These are phyloP conservation scores for Ameiurus melas DNA, from an alignment of 2,113 vertebrate species.

Conservation along the genomic window DNA sequence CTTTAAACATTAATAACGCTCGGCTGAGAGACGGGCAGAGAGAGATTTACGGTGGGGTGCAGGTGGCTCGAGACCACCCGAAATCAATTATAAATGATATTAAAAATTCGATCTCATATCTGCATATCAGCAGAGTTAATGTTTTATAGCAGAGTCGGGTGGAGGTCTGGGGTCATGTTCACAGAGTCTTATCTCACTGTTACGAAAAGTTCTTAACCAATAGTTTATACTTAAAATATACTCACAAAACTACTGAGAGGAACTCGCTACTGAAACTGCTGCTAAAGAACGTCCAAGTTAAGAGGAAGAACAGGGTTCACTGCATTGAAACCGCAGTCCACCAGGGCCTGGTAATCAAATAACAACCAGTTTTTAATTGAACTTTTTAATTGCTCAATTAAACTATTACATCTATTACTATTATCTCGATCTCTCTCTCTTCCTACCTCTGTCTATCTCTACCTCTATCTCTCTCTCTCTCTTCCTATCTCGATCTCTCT, in stretches of 20 bases:
- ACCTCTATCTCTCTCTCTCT: no score
- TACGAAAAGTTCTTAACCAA: background rate
- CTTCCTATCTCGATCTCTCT: no score
- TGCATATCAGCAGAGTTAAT: background rate
- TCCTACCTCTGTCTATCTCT: no score
- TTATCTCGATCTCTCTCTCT: no score
- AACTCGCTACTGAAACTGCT: no score
- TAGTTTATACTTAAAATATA: background rate
- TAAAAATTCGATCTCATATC: background rate
- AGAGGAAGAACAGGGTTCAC: no score
- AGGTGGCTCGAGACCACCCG: background rate
- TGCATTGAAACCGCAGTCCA: no score
- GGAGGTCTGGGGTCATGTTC: background rate
- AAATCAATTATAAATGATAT: slow-evolving; percentile 11
- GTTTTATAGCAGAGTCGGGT: background rate
- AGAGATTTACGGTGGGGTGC: background rate
- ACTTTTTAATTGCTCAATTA: no score
- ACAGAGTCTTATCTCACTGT: background rate
- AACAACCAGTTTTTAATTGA: no score
- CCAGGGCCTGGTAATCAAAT: no score
- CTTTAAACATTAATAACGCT: background rate
- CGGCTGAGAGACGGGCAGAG: background rate
- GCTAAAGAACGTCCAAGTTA: no score
- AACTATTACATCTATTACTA: no score
- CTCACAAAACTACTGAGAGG: background rate